These are phyloP conservation scores for Caranx ignobilis DNA, from an alignment of 2,113 vertebrate genomes.

Conservation along the genomic window DNA sequence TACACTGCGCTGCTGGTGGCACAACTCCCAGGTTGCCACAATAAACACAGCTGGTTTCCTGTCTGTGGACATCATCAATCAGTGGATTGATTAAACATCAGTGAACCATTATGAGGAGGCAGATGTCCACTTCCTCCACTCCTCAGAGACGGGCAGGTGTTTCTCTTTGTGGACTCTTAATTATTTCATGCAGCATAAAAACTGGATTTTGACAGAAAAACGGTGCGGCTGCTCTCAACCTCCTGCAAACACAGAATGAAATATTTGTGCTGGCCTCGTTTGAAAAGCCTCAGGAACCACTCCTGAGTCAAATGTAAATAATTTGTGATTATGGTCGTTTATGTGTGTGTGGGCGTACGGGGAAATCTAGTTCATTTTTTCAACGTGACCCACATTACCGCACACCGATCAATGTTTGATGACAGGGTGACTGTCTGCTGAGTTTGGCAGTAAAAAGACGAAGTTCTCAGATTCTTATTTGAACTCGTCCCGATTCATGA, in stretches of 20 bases:
- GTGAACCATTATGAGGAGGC: not conserved
- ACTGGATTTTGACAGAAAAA: not conserved
- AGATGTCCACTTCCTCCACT: not conserved
- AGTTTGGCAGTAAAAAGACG: conserved; percentile 16
- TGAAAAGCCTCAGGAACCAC: not conserved
- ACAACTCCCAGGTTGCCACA: conserved; percentile 4
- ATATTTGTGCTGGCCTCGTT: conserved; percentile 16
- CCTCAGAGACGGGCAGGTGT: not conserved
- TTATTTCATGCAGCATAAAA: not conserved
- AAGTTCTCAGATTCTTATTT: not conserved
- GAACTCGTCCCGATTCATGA: too few species aligned
- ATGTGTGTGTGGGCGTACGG: not conserved
- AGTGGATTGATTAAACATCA: conserved; percentile 33
- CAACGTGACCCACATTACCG: conserved; percentile 25
- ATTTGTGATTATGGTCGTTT: conserved; percentile 20
- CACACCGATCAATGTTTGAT: conserved; percentile 46
- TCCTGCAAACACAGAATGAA: not conserved
- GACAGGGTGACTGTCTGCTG: conserved; percentile 17
- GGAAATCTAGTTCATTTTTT: conserved; percentile 30
- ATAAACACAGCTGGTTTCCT: conserved; percentile 38
- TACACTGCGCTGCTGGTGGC: conserved; percentile 12
- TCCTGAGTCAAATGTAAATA: conserved; percentile 51
- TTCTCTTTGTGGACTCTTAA: not conserved
- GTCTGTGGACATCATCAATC: conserved; percentile 37
- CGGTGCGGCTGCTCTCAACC: not conserved